phyloP scores from a whole-genome alignment of 2,888 invertebrate species.

The Charanyca ferruginea region DNA sequence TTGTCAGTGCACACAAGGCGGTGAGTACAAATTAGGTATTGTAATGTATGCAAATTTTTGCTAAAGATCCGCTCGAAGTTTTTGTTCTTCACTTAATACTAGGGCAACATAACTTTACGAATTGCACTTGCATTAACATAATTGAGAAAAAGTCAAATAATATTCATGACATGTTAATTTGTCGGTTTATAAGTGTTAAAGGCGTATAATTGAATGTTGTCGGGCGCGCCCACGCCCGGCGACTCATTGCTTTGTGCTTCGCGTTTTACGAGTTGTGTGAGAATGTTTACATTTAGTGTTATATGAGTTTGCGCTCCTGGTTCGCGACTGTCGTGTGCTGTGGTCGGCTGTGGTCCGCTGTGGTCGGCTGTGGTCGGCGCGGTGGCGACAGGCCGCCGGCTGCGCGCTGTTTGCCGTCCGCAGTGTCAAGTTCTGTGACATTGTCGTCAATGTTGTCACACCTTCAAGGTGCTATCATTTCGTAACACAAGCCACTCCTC shows the following conservation, averaged over 20 bases:
- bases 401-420: constrained; percentile 27
- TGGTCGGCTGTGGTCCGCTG: too few species aligned
- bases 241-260: constrained; percentile 69
- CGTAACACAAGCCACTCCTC: constrained; percentile 15
- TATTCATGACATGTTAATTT: constrained; percentile 90
- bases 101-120: constrained; percentile 78
- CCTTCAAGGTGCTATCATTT: constrained; percentile 13
- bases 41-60: constrained; percentile 86
- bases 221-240: constrained; percentile 62
- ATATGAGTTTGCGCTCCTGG: constrained; percentile 53
- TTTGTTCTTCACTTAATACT: constrained; percentile 83
- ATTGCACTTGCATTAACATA: constrained; percentile 79
- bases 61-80: constrained; percentile 81
- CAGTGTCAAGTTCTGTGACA: constrained; percentile 25
- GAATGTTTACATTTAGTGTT: constrained; percentile 65
- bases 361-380: constrained; percentile 1
- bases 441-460: constrained; percentile 16
- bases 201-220: constrained; percentile 83
- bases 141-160: constrained; percentile 87
- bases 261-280: constrained; percentile 67
- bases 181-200: constrained; percentile 84
- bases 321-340: constrained; percentile 6
- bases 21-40: constrained; percentile 79
- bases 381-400: constrained; percentile 14
- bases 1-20: constrained; percentile 66